Base-by-base conservation (phyloP, 2,113 vertebrate genomes). In the Nothoprocta perdicaria region DNA sequence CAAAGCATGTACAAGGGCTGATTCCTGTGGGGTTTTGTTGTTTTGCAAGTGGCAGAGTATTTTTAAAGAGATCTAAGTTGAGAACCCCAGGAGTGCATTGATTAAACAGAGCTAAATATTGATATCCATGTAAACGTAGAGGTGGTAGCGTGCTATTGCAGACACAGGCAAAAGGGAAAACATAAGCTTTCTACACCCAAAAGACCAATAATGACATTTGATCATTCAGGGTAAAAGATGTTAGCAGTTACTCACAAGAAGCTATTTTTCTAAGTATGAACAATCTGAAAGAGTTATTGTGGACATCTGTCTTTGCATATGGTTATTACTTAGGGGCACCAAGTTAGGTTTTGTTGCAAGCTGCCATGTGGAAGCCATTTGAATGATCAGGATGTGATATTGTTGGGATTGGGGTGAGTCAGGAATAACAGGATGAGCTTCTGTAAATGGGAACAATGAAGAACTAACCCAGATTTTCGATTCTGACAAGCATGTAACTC, bases 31-130 rank as follows among this genome's bases (percentile, higher is more conserved):
- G 35, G 46, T 27, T 80, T 46, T 71, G 48, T 71, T 89, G 23
- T 83, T 92, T 65, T 80, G 66, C 75, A 90, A 72, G 63, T 92
- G 75, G 27, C 85, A 50, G 62, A 81, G 43, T 67, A 68, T 53
- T 92, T 93, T 92, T 52, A 85, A 92, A 93, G 86, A 69, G 41
- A 45, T 81, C 80, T 91, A 79, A 45, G 14, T n/a, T 73, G 66
- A 62, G 72, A 89, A 71, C 33, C 11, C 40, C 74, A 80, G 73
- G 55, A 81, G 9, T 18, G n/a, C 78, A 84, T 79, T 91, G 95
- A 88, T 82, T 91, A 65, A 88, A 67, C 31, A 81, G 81, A 90
- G 69, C 31, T 92, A 57, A 75, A 72, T 52, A 86, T 79, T 69
- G 76, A 82, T 80, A 89, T n/a, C 45, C 62, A 41, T 33, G 66